Evolutionary conservation across 1,140 invertebrate species (phyloP).

Genomic region (Orchestia grillus): DNA sequence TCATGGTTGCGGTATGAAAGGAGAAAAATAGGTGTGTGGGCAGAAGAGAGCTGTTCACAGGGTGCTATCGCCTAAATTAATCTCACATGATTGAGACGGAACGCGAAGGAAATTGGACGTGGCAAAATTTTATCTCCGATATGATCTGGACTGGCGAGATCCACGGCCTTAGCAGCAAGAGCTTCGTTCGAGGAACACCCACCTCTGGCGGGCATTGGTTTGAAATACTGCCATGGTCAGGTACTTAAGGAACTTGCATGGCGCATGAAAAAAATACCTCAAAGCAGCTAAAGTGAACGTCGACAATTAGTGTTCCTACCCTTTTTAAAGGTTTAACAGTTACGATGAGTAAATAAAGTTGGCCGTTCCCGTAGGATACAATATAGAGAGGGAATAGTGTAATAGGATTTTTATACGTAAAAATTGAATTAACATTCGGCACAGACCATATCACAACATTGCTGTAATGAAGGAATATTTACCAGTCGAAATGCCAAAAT

Average conservation of each 20-base stretch:
- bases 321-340: neutral
- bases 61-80: slow-evolving; percentile 56
- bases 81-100: slow-evolving; percentile 56
- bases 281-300: slow-evolving; percentile 38
- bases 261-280: neutral
- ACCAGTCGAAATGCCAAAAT: neutral
- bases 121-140: slow-evolving; percentile 55
- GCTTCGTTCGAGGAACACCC: slow-evolving; percentile 33
- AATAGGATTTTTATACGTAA: neutral
- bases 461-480: neutral
- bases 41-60: slow-evolving; percentile 55
- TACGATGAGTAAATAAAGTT: neutral
- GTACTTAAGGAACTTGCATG: slow-evolving; percentile 45
- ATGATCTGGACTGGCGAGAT: slow-evolving; percentile 49
- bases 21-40: slow-evolving; percentile 52
- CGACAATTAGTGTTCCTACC: neutral
- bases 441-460: neutral
- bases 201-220: slow-evolving; percentile 21
- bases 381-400: neutral
- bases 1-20: slow-evolving; percentile 16
- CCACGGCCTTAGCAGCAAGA: slow-evolving; percentile 35
- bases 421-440: neutral
- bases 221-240: slow-evolving; percentile 51
- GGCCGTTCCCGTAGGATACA: neutral
- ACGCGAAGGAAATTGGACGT: slow-evolving; percentile 53